These are phyloP conservation scores for Agrenia bidenticulata DNA, from an alignment of 2,888 invertebrate species.

Conservation along the genomic window DNA sequence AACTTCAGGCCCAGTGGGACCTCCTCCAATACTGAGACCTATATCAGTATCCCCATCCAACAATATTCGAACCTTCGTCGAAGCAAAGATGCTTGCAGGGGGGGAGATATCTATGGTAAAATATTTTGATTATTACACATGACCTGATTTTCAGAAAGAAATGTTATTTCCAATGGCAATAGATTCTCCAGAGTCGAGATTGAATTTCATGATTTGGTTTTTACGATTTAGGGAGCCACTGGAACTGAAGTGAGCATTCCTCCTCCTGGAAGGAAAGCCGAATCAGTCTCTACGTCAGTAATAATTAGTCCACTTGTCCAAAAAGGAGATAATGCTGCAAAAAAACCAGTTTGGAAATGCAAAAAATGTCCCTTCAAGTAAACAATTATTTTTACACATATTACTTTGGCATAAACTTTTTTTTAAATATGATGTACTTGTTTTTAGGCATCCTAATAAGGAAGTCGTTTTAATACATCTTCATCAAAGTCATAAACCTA, in stretches of 20 bases:
- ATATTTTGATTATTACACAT: not conserved
- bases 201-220: too few relatives aligned
- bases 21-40: constrained; percentile 26
- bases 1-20: not conserved
- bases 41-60: constrained; percentile 22
- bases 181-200: too few relatives aligned
- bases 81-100: constrained; percentile 49
- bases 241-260: too few relatives aligned
- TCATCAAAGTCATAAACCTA: constrained; percentile 63
- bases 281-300: too few relatives aligned
- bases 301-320: too few relatives aligned
- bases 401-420: not conserved
- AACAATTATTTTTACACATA: constrained; percentile 54
- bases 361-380: constrained; percentile 86
- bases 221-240: too few relatives aligned
- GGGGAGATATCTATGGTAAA: constrained; percentile 32
- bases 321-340: too few relatives aligned
- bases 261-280: too few relatives aligned
- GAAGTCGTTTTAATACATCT: constrained; percentile 69
- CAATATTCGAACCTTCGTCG: constrained; percentile 37
- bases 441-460: constrained; percentile 63
- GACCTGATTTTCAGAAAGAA: too few relatives aligned
- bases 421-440: too few relatives aligned
- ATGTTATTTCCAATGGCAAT: too few relatives aligned
- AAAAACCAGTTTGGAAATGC: constrained; percentile 72